Evolutionary conservation across 2,888 invertebrate genomes (phyloP), one percentile per base, ranked within the genome.

Genomic region (Chorisops tibialis): DNA sequence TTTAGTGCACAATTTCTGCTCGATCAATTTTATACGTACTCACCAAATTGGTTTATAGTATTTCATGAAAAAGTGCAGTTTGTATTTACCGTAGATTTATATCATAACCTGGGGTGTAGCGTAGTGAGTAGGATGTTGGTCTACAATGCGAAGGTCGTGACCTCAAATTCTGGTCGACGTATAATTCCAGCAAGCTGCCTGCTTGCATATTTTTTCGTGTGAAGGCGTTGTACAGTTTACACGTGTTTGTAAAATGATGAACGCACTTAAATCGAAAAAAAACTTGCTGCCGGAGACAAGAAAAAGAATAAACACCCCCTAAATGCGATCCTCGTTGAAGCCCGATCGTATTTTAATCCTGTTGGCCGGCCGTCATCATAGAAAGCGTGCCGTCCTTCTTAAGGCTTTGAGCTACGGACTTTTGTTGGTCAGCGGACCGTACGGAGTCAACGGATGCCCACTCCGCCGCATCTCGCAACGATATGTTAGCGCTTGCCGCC

Each of bases 371-470:
- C 84, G 89, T 65, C 97, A 99, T 77, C 93, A 96, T 73, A 99
- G 99, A 78, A 98, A 98, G 83, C 87, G 98, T 48, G 98, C 97
- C 21, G 90, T 99, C 66, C 87, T 97, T 69, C 81, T 99, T 39
- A 98, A 95, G 75, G 85, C 87, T 47, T 82, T 99, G 66, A 81
- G 84, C 63, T 91, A 93, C 70, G 98, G 98, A 6, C 85, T 99
- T 41, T 82, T 99, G 68, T 85, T 99, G 37, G 89, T 99, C 63
- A 96, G 93, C 65, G 97, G 95, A 63, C 95, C 93, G n/a, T 92
- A 89, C 78, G 86, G 89, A 76, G 83, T 97, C 72, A 99, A 99
- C 81, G 91, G 90, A 62, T 96, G 96, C 75, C 99, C 99, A 5
- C 79, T 99, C 71, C 85, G 98, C 70, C 89, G 99, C 73, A 89